Percentiles rank a stretch among this genome's conserved stretches.
Evolutionary conservation across 2,888 invertebrate species (phyloP).

Genomic region (Rotaria magnacalcarata): DNA sequence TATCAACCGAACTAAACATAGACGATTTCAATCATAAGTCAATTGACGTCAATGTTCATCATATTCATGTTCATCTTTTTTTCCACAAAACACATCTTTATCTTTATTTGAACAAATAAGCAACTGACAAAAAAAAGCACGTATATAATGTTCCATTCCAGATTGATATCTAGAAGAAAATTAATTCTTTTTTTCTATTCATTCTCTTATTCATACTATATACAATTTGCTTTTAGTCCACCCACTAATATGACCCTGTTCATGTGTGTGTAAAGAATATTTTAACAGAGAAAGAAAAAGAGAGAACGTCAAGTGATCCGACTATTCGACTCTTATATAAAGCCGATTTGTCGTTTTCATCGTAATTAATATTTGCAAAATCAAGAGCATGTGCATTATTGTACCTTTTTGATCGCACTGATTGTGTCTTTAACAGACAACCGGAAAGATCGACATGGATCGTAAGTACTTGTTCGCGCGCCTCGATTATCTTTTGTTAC

Average conservation of each 20-base stretch:
- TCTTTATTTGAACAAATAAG: conserved; percentile 29
- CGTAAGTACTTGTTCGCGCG: conserved; percentile 31
- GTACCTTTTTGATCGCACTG: background rate
- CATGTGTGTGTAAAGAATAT: conserved; percentile 23
- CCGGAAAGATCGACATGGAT: conserved; percentile 29
- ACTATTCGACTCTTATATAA: background rate
- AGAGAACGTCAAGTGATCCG: conserved; percentile 2
- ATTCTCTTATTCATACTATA: background rate
- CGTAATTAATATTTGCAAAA: conserved; percentile 12
- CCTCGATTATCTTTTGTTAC: conserved; percentile 27
- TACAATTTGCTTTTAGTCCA: conserved; percentile 9
- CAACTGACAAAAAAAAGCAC: background rate
- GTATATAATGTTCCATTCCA: background rate
- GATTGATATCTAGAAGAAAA: background rate
- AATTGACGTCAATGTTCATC: conserved; percentile 23
- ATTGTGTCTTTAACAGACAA: background rate
- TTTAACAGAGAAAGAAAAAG: background rate
- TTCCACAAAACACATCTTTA: background rate
- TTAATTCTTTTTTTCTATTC: background rate
- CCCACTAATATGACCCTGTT: conserved; percentile 18
- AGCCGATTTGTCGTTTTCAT: conserved; percentile 7
- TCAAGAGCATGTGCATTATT: conserved; percentile 1
- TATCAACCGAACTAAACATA: conserved; percentile 1
- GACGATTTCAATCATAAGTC: conserved; percentile 15
- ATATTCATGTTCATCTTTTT: background rate